Conservation (phyloP, 2,113 vertebrate genomes). For the Poeciliopsis prolifica region DNA sequence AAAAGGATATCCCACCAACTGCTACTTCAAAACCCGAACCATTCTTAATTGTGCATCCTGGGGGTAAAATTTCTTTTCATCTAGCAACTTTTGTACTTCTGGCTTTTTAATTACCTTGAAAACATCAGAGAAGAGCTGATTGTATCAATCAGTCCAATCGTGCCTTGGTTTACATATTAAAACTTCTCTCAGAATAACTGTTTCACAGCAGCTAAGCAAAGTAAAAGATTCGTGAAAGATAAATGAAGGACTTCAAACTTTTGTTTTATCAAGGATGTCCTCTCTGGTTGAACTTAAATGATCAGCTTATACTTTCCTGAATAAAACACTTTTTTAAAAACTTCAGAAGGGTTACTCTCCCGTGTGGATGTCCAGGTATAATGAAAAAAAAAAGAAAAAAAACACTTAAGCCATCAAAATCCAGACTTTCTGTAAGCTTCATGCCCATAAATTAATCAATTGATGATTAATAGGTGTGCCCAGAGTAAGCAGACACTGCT, state of each 20-base stretch:
- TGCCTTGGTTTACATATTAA: neutral
- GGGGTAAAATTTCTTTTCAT: neutral
- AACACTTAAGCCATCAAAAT: conserved; percentile 21
- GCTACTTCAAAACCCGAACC: neutral
- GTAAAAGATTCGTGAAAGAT: neutral
- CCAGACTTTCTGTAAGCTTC: conserved; percentile 23
- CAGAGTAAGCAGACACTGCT: conserved; percentile 24
- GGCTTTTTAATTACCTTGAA: neutral
- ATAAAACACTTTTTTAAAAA: neutral
- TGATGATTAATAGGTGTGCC: conserved; percentile 48
- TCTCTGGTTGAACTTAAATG: neutral
- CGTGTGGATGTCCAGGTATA: neutral
- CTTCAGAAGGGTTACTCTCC: neutral
- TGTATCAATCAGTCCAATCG: neutral
- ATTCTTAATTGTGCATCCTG: neutral
- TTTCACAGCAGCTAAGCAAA: neutral
- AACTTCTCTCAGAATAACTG: neutral
- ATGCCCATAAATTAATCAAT: conserved; percentile 4
- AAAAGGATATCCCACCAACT: neutral
- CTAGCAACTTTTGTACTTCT: neutral
- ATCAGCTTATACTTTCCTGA: neutral
- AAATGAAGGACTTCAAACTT: neutral
- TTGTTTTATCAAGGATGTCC: neutral
- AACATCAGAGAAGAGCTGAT: neutral
- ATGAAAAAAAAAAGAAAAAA: neutral